phyloP scores from a whole-genome alignment of 2,113 vertebrate species.

The Hemibagrus wyckioides region DNA sequence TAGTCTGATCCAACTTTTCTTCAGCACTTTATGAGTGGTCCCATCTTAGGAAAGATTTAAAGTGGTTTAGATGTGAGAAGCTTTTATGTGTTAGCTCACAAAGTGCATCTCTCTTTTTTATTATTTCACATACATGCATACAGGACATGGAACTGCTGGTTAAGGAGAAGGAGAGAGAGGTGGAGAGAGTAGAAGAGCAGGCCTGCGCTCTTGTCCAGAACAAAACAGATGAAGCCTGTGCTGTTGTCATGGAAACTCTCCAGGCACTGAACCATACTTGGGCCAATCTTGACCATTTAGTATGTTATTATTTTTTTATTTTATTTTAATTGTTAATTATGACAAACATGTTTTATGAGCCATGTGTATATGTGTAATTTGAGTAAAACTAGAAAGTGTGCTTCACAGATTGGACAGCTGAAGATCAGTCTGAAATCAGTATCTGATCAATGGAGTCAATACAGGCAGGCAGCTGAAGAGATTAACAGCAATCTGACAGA shows the following conservation, averaged over 20 bases:
- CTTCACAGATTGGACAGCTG: constrained; percentile 81
- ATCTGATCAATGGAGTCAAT: constrained; percentile 86
- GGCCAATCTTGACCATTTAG: constrained; percentile 88
- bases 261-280: constrained; percentile 85
- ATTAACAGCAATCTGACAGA: constrained; percentile 87
- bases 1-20: background rate
- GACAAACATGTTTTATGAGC: background rate
- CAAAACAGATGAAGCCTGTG: constrained; percentile 87
- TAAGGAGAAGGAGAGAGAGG: constrained; percentile 88
- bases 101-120: background rate
- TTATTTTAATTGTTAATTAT: background rate
- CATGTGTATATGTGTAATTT: background rate
- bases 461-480: constrained; percentile 85
- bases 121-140: constrained; percentile 22
- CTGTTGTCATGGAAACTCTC: constrained; percentile 79
- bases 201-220: constrained; percentile 89
- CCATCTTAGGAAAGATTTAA: background rate
- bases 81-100: background rate
- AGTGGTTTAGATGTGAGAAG: background rate
- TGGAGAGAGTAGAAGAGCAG: constrained; percentile 86
- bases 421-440: constrained; percentile 84
- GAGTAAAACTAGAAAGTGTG: constrained; percentile 18
- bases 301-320: constrained; percentile 66
- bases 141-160: constrained; percentile 91
- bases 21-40: background rate